phyloP scores from a whole-genome alignment of 2,888 invertebrate species.

The Atethmia centrago region DNA sequence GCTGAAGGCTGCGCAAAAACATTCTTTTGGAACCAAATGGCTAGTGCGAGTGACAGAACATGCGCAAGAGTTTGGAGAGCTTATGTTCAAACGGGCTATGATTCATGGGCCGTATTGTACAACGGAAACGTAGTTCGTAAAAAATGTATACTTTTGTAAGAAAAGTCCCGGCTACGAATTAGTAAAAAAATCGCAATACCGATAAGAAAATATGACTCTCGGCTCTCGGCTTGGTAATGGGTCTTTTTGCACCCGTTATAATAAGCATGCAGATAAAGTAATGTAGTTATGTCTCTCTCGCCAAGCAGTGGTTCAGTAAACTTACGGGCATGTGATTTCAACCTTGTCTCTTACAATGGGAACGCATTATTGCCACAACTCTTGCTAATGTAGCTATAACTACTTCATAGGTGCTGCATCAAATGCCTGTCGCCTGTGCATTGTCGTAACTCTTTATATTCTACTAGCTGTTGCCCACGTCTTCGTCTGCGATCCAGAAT shows the following conservation, averaged over 20 bases:
- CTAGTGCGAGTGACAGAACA: too few relatives aligned
- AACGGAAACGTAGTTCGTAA: background rate
- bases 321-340: background rate
- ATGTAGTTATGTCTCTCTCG: background rate
- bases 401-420: background rate
- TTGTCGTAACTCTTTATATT: too few relatives aligned
- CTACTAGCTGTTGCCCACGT: too few relatives aligned
- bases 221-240: constrained; percentile 4
- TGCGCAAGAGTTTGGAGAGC: background rate
- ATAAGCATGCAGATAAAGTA: background rate
- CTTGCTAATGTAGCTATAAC: background rate
- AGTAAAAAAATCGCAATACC: background rate
- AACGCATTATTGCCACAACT: background rate
- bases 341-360: background rate
- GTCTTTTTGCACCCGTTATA: background rate
- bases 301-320: background rate
- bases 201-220: background rate
- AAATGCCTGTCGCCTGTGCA: background rate
- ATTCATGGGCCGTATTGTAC: background rate
- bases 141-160: background rate
- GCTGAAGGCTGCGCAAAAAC: background rate
- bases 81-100: background rate
- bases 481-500: too few relatives aligned
- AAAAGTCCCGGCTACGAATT: background rate
- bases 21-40: background rate